These are phyloP conservation scores for Orius laevigatus DNA, from an alignment of 1,140 invertebrate species.

Conservation along the genomic window DNA sequence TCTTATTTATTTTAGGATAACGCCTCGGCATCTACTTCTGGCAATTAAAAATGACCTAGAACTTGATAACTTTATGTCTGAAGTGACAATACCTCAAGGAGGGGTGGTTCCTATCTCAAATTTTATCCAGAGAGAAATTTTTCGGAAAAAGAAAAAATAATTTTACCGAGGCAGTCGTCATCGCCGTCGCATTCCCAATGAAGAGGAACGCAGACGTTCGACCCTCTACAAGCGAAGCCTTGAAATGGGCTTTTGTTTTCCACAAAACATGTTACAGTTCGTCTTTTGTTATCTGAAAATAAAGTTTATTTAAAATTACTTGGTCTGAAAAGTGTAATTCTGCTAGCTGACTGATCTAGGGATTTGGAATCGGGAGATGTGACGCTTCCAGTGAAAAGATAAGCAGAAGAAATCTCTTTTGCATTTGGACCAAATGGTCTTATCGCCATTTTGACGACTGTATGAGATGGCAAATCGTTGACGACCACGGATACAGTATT, in stretches of 20 bases:
- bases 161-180: constrained; percentile 20
- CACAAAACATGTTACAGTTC: constrained; percentile 15
- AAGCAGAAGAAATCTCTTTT: not conserved
- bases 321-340: no score
- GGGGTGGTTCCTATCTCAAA: no score
- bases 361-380: not conserved
- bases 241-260: constrained; percentile 13
- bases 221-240: constrained; percentile 20
- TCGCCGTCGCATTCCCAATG: constrained; percentile 22
- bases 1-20: no score
- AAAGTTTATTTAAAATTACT: no score
- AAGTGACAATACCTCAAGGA: no score
- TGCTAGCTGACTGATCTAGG: no score
- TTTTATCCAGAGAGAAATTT: no score
- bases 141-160: not conserved
- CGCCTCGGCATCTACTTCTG: no score
- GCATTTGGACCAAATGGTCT: not conserved
- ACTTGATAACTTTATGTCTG: no score
- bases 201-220: constrained; percentile 16
- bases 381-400: constrained; percentile 11
- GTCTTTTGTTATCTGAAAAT: constrained; percentile 8
- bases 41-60: no score
- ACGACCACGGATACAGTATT: constrained; percentile 10
- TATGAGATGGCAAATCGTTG: constrained; percentile 12
- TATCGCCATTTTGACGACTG: constrained; percentile 8